phyloP scores from a whole-genome alignment of 2,797 vertebrate genomes.

The Meriones psammophilus region DNA sequence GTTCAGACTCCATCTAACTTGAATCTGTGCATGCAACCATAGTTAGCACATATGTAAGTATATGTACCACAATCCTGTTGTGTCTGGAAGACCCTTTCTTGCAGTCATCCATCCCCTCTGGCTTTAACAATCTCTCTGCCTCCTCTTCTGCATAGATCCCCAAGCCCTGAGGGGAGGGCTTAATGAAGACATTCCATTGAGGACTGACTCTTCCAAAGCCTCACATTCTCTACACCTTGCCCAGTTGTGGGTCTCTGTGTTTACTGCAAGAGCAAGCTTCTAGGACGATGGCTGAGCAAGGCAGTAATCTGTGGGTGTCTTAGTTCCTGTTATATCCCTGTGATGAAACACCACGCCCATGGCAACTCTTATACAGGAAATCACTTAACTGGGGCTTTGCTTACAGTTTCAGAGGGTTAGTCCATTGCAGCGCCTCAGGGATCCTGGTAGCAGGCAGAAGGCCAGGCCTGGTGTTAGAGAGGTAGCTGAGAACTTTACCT shows the following conservation, averaged over 20 bases:
- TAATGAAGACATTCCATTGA: too few species aligned
- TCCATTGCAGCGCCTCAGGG: not conserved
- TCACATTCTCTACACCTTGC: not conserved
- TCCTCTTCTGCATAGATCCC: not conserved
- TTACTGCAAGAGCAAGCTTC: not conserved
- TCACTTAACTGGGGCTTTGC: not conserved
- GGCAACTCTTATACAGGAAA: not conserved
- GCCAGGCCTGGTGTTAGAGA: not conserved
- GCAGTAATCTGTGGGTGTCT: not conserved
- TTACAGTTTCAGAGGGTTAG: not conserved
- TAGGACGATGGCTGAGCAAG: not conserved
- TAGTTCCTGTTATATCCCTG: not conserved
- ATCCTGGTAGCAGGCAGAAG: not conserved
- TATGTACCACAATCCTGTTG: too few species aligned
- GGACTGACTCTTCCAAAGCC: not conserved
- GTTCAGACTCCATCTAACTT: too few species aligned
- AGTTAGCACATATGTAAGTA: too few species aligned
- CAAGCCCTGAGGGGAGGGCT: not conserved
- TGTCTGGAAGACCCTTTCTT: not conserved
- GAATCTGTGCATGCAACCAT: not conserved
- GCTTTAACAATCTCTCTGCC: not conserved
- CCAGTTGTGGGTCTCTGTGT: not conserved
- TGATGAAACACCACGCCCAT: not conserved
- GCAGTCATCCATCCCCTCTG: not conserved
- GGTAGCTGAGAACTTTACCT: not conserved